phyloP scores from a whole-genome alignment of 2,113 vertebrate species.

The Australoheros scitulus region DNA sequence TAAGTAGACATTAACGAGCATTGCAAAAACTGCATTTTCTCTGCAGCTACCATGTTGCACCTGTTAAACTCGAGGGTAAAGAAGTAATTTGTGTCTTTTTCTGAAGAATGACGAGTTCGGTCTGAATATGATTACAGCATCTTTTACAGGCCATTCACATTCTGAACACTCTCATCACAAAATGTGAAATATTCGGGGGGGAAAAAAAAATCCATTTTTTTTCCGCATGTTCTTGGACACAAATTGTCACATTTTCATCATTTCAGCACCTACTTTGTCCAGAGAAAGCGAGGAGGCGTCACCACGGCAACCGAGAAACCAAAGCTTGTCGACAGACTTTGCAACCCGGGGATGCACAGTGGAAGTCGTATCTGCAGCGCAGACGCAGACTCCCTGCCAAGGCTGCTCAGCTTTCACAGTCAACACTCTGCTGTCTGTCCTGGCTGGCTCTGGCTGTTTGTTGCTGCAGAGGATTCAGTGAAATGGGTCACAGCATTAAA shows the following conservation, averaged over 20 bases:
- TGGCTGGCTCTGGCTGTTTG: slow-evolving; percentile 32
- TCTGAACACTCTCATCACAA: not conserved
- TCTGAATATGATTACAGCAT: rapidly evolving
- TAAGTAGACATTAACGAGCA: not conserved
- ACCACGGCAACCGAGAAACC: rapidly evolving
- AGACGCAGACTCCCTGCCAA: slow-evolving; percentile 30
- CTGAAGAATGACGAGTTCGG: not conserved
- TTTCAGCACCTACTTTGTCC: not conserved
- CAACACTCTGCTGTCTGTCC: slow-evolving; percentile 34
- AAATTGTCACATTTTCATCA: not conserved
- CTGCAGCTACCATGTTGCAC: not conserved
- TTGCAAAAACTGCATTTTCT: too few species aligned
- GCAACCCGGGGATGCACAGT: not conserved
- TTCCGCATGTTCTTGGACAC: rapidly evolving
- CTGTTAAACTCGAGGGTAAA: not conserved
- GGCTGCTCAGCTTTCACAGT: slow-evolving; percentile 45
- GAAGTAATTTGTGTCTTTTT: not conserved
- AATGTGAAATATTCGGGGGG: too few species aligned
- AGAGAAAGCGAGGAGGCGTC: not conserved
- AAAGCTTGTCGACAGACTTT: not conserved
- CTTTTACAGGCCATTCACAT: not conserved
- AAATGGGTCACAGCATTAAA: slow-evolving; percentile 30
- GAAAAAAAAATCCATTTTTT: not conserved
- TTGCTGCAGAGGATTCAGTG: slow-evolving; percentile 32
- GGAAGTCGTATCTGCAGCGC: slow-evolving; percentile 6